These are phyloP conservation scores for Echinarachnius parma DNA, from an alignment of 53 echinoderm and acorn worm genomes.

Conservation along the genomic window DNA sequence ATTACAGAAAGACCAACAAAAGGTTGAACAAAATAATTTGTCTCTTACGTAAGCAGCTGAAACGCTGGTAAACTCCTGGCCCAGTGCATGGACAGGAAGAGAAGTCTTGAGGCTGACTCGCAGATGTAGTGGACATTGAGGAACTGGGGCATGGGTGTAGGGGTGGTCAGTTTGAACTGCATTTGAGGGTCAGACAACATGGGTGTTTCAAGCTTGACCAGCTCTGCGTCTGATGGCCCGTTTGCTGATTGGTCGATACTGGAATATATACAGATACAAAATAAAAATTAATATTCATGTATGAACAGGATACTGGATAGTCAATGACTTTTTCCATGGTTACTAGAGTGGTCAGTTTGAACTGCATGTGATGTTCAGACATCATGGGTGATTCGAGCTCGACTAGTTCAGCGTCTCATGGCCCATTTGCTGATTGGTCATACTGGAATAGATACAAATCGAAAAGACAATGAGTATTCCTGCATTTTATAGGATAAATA, in stretches of 20 bases:
- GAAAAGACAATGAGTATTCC: too few relatives aligned
- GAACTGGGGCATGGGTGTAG: conserved; percentile 98
- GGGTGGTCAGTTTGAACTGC: conserved; percentile 99
- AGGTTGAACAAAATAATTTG: background rate
- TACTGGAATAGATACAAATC: too few relatives aligned
- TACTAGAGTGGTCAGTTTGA: conserved; percentile 98
- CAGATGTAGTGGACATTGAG: conserved; percentile 99
- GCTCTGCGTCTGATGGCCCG: conserved; percentile 48
- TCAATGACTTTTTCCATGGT: too few relatives aligned
- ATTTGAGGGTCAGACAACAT: conserved; percentile 88
- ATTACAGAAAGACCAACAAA: background rate
- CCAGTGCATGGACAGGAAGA: conserved; percentile 99
- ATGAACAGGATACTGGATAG: too few relatives aligned
- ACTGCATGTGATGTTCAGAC: conserved; percentile 90
- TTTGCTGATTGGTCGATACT: conserved; percentile 66
- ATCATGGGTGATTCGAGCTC: conserved; percentile 90
- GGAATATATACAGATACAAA: too few relatives aligned
- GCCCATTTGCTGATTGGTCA: conserved; percentile 70
- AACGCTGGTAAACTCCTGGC: conserved; percentile 98
- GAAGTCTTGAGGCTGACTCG: conserved; percentile 85
- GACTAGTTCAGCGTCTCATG: conserved; percentile 56
- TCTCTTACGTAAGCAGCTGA: conserved; percentile 78
- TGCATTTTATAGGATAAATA: too few relatives aligned
- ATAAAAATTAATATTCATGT: too few relatives aligned
- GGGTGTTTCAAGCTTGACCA: conserved; percentile 84